Conservation (phyloP, 2,113 vertebrate genomes). For the Terrapene triunguis region DNA sequence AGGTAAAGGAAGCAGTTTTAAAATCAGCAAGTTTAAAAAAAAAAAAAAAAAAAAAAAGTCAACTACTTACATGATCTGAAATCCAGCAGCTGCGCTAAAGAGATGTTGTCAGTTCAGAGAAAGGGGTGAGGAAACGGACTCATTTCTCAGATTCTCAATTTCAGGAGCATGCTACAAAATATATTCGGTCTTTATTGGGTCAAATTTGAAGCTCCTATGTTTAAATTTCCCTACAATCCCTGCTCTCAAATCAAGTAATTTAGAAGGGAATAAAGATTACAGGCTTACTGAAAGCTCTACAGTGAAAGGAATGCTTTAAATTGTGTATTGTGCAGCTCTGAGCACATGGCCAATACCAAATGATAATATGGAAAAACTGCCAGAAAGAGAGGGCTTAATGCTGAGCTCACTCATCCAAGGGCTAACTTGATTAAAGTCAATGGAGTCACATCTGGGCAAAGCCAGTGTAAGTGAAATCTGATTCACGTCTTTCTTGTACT, state of each 20-base stretch:
- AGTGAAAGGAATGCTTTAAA: background rate
- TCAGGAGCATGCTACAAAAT: background rate
- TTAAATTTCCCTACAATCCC: background rate
- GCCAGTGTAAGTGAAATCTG: background rate
- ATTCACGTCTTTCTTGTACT: background rate
- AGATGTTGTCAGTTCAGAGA: fast-evolving
- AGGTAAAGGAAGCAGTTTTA: fast-evolving
- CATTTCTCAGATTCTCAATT: fast-evolving
- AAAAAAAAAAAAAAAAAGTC: fast-evolving
- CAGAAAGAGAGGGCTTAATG: background rate
- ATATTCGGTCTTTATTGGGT: background rate
- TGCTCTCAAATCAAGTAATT: background rate
- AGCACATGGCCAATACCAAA: background rate
- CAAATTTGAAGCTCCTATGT: background rate
- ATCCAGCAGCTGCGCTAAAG: fast-evolving
- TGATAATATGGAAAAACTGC: background rate
- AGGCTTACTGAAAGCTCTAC: fast-evolving
- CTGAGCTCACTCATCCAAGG: background rate
- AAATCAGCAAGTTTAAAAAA: fast-evolving
- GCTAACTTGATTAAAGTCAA: background rate
- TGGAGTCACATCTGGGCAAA: background rate
- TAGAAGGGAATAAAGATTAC: background rate
- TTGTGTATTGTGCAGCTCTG: background rate
- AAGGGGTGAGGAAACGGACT: fast-evolving
- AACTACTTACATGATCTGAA: fast-evolving